These are phyloP conservation scores for Selene dorsalis DNA, from an alignment of 2,797 vertebrate genomes.

Conservation along the genomic window DNA sequence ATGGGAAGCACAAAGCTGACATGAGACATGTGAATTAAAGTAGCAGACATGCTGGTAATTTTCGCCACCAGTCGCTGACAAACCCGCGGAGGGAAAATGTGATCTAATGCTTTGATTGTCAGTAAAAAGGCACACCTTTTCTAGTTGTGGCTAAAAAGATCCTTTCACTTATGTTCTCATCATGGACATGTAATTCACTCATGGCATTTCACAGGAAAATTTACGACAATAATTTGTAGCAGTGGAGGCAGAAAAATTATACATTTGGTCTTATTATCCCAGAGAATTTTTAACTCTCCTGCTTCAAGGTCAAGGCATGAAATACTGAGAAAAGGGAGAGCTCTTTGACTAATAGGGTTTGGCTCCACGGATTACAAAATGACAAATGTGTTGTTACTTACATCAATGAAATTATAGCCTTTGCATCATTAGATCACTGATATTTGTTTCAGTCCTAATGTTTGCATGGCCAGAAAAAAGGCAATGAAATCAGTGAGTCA, in stretches of 20 bases:
- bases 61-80: conserved; percentile 80
- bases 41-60: conserved; percentile 84
- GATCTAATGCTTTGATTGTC: conserved; percentile 83
- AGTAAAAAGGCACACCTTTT: conserved; percentile 81
- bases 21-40: conserved; percentile 85
- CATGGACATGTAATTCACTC: conserved; percentile 70
- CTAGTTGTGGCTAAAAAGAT: conserved; percentile 73
- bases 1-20: conserved; percentile 81
- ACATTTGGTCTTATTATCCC: conserved; percentile 51
- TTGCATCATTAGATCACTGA: conserved; percentile 6
- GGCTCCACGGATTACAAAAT: conserved; percentile 21
- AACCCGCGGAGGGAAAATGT: conserved; percentile 78
- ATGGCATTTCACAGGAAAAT: conserved; percentile 68
- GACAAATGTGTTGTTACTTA: conserved; percentile 6
- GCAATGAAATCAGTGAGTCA: conserved; percentile 14
- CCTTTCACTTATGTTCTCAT: conserved; percentile 74
- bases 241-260: conserved; percentile 54
- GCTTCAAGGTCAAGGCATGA: conserved; percentile 1
- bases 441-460: conserved; percentile 29
- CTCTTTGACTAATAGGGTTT: conserved; percentile 25
- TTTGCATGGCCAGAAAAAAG: conserved; percentile 23
- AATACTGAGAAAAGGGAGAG: conserved; percentile 1
- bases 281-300: conserved; percentile 27
- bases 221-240: conserved; percentile 64
- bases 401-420: conserved; percentile 14